Base-by-base conservation (phyloP, 2,113 vertebrate genomes). In the Porphyrio hochstetteri region DNA sequence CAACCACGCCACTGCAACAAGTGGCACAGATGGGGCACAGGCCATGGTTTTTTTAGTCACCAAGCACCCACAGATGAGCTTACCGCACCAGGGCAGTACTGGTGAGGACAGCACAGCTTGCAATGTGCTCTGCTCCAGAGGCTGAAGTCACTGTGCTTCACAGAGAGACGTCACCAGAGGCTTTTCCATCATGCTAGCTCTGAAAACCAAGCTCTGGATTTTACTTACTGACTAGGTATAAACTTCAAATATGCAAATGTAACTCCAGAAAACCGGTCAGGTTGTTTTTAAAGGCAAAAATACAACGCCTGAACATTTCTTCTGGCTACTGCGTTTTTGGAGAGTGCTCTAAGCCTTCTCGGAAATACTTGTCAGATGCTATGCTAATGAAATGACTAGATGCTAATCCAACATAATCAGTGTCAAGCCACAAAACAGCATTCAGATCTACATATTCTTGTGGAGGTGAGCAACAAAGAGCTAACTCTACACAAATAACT, bases 121-220 rank as follows among this genome's bases (percentile, higher is more conserved):
- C 7, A 61, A 9, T 1, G 0, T 0, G 2, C 29, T 16, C 28
- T 28, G 55, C 35, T 84, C 36, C 63, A 48, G 59, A 23, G 20
- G 38, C 75, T 75, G 42, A 50, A 88, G 28, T 38, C 50, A 16
- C 50, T 29, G 29, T 11, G 57, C 35, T 72, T 33, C 10, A 52
- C 23, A 29, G 8, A 65, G 64, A 64, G 7, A 20, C 0, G 0
- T 17, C 52, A 36, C 36, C 56, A 29, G 17, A 2, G 1, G 7
- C 29, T 86, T 27, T 67, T 64, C 76, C 72, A 56, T 3, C 44
- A 0, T 1, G 4, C n/a, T 21, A n/a, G 8, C 29, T 68, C 67
- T 29, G 16, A 59, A 52, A 87, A 13, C n/a, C 24, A 44, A 74
- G 21, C 28, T 27, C 57, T 31, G 18, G 33, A 20, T 36, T 91